A percentile compares a stretch with the other conserved stretches of the same genome.
Evolutionary conservation across 2,113 vertebrate species (phyloP).

Genomic region (Sylvilagus bachmani): DNA sequence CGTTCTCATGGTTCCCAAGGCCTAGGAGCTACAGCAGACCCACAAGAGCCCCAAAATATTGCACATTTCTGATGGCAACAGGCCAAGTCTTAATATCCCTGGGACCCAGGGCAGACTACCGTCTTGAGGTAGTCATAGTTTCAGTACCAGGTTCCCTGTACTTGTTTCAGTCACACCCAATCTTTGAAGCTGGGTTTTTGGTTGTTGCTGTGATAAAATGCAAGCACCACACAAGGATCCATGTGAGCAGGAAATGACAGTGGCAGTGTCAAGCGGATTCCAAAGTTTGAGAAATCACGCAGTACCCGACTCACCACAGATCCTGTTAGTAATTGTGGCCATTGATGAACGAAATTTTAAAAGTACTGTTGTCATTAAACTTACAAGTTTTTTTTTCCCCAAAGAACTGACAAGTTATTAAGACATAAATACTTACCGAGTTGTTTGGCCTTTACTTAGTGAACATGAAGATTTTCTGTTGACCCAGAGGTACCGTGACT

Average conservation of each 20-base stretch:
- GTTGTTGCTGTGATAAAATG: background rate
- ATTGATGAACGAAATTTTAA: background rate
- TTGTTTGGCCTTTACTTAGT: background rate
- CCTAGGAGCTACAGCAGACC: background rate
- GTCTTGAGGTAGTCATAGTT: background rate
- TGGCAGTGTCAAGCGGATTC: background rate
- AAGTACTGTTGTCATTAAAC: background rate
- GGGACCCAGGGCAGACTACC: background rate
- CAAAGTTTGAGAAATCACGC: background rate
- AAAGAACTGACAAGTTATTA: background rate
- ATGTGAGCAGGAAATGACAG: accelerated
- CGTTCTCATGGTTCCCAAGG: background rate
- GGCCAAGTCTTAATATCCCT: accelerated
- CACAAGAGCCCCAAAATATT: background rate
- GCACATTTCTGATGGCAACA: background rate
- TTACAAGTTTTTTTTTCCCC: background rate
- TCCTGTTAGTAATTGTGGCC: background rate
- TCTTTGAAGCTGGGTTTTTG: background rate
- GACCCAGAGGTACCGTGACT: background rate
- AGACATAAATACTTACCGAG: background rate
- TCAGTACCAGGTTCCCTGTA: no score
- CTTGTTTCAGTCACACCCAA: background rate
- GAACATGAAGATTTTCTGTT: background rate
- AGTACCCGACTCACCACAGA: background rate
- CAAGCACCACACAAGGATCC: background rate